These are phyloP conservation scores for Mus spretus DNA, from an alignment of 2,797 vertebrate genomes.

Conservation along the genomic window DNA sequence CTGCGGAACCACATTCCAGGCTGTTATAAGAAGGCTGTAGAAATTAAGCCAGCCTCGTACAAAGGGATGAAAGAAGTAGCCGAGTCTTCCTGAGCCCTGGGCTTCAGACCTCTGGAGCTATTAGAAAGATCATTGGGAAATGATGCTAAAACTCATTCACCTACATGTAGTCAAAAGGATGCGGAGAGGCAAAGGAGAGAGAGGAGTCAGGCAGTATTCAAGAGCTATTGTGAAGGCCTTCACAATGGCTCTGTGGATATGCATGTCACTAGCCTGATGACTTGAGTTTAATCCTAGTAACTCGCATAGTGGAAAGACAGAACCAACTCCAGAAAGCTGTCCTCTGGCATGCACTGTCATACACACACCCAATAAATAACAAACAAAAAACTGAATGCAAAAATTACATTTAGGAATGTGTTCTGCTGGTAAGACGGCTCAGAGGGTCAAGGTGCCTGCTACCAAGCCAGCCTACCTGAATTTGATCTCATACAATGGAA, in stretches of 20 bases:
- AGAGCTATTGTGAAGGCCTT: not conserved
- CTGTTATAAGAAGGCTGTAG: not conserved
- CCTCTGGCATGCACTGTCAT: not conserved
- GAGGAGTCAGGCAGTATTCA: not conserved
- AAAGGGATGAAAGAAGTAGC: not conserved
- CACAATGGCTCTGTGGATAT: not conserved
- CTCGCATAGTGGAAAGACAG: not conserved
- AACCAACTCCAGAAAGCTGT: not conserved
- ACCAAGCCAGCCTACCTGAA: not conserved
- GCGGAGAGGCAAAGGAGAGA: not conserved
- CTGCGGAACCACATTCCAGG: not conserved
- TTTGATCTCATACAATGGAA: not conserved
- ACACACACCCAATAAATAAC: not conserved
- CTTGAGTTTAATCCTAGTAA: not conserved
- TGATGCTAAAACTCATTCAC: not conserved
- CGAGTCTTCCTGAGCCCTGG: not conserved
- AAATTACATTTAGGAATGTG: not conserved
- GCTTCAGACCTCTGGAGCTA: not conserved
- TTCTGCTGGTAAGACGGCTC: not conserved
- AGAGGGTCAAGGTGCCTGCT: not conserved
- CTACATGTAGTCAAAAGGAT: too few species aligned
- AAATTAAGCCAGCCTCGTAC: not conserved
- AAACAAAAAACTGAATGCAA: not conserved
- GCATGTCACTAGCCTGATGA: not conserved
- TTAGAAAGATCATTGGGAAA: not conserved